Conservation (phyloP, 2,888 invertebrate genomes). For the Acrocyrtus sp. region DNA sequence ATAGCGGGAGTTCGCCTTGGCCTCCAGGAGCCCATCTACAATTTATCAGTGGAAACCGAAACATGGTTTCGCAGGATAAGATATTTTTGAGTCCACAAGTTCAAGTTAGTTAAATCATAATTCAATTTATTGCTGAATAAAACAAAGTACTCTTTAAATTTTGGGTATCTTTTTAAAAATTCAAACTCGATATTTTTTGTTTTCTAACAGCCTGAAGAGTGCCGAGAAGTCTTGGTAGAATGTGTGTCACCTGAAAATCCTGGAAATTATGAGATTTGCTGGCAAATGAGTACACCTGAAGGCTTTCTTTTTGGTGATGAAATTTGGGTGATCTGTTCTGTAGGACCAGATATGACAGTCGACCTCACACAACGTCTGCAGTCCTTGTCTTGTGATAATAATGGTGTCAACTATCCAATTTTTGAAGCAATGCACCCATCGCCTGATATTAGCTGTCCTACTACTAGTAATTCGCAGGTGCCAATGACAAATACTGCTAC, state of each 20-base stretch:
- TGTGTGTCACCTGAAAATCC: conserved; percentile 80
- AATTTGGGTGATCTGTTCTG: conserved; percentile 53
- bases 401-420: conserved; percentile 46
- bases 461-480: conserved; percentile 36
- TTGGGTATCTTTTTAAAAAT: neutral
- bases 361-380: conserved; percentile 53
- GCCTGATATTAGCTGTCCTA: conserved; percentile 6
- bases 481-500: conserved; percentile 37
- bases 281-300: conserved; percentile 87
- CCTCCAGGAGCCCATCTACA: conserved; percentile 75
- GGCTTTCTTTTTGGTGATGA: conserved; percentile 94
- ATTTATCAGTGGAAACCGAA: conserved; percentile 67
- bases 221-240: conserved; percentile 79
- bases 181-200: neutral
- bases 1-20: conserved; percentile 89
- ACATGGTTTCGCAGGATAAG: conserved; percentile 66
- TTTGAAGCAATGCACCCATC: conserved; percentile 22
- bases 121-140: neutral
- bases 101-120: conserved; percentile 48
- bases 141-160: no score
- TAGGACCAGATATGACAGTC: conserved; percentile 54
- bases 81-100: conserved; percentile 66
- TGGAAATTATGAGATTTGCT: conserved; percentile 75
- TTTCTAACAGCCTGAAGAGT: conserved; percentile 78
- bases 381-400: conserved; percentile 55